Evolutionary conservation across 2,797 vertebrate species (phyloP), one percentile per base, ranked within the genome.

Genomic region (Amphiprion clarkii): DNA sequence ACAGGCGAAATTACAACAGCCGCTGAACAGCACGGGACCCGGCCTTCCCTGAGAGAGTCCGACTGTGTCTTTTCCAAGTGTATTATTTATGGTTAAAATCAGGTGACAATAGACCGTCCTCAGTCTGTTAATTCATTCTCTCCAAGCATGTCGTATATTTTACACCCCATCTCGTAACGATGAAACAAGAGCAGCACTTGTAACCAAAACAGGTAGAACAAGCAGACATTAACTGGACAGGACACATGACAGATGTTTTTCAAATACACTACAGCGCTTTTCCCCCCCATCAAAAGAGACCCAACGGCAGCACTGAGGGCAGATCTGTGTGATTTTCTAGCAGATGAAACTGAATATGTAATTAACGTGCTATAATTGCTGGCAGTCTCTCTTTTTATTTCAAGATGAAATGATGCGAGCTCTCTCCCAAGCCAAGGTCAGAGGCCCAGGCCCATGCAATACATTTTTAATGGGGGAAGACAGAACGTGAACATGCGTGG

Each of bases 311-410:
- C 81, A 67, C 39, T 48, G 62, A 86, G 78, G 57, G 79, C 73
- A 84, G 74, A 86, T 75, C 78, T 75, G 71, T 77, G 72, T 71
- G 74, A 84, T 86, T 82, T 74, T 84, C 59, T 11, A 25, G 29
- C 51, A 87, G 93, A 97, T 97, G 94, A 97, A 97, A 97, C 96
- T 96, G 96, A 97, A 98, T 97, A 94, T 94, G 93, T 95, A 96
- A 97, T 97, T 97, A 97, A 96, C 94, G 91, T 90, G 93, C 94
- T 94, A 88, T 96, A 97, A 97, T 96, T 97, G 95, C 96, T 93
- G 93, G 93, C 95, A 95, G 94, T 95, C 95, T 95, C 95, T 95
- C 95, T 95, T 96, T 95, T 96, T 95, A 96, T 96, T 96, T 95
- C 95, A 95, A 96, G 95, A 97, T 96, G 95, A 97, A 96, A 96